Base-by-base conservation (phyloP, 2,888 invertebrate genomes). In the Nephrotoma flavescens region DNA sequence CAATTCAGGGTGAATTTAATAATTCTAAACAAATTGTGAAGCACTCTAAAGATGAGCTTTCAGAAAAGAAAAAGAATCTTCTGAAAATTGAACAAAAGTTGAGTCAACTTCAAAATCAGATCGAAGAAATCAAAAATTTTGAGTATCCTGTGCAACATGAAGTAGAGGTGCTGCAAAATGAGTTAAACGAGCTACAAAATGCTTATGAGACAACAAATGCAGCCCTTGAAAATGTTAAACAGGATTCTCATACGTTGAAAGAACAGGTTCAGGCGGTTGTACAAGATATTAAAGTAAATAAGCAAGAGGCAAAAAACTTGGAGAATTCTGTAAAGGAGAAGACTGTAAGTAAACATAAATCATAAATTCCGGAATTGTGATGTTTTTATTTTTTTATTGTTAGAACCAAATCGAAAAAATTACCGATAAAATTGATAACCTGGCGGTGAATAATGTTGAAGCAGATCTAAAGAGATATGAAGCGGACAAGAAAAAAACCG, bases 141-240 rank as follows among this genome's bases (percentile, higher is more conserved):
- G 91, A 91, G 87, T 91, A 90, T 87, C 90, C 89, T 0, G 90
- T 89, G 86, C 89, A 90, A 42, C 90, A 90, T 86, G 91, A 90
- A 87, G 88, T 89, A 31, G 90, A 90, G 86, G 88, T 90, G 2
- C 89, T 91, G 88, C 91, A 91, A 89, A 88, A 88, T 86, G 42
- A 86, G 15, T 52, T 45, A n/a, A 86, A 52, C 7, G 86, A 86
- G 41, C 7, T 86, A 6, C 31, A 86, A 83, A 86, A 83, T 83
- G 83, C 31, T n/a, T 44, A 41, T 12, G 44, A n/a, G 4, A n/a
- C 19, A 86, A 44, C 44, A 7, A 19, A 44, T 11, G 2, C 12
- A 83, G 42, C 9, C 4, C 0, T 87, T 4, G 45, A 86, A 41
- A 84, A 12, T 7, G n/a, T 9, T 1, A n/a, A 84, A 84, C n/a